Conservation (phyloP, 2,113 vertebrate genomes). For the zebrafish (Danio rerio) region DNA sequence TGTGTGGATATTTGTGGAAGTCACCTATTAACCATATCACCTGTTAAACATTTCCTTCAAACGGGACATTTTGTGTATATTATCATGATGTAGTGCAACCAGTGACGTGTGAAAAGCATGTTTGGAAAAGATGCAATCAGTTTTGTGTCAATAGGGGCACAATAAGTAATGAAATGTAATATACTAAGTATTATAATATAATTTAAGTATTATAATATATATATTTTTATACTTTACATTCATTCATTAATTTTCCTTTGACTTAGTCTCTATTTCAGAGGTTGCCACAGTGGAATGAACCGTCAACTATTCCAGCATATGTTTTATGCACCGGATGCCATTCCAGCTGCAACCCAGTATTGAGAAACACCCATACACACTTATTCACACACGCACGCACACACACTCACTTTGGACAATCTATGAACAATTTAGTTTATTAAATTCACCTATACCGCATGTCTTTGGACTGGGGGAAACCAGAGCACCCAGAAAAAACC, state of each 20-base stretch:
- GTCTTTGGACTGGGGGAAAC: too few relatives aligned
- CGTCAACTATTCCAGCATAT: not conserved
- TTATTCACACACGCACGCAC: too few relatives aligned
- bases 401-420: too few relatives aligned
- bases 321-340: not conserved
- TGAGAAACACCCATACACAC: not conserved
- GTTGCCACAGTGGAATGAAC: too few relatives aligned
- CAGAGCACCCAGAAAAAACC: too few relatives aligned
- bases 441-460: too few relatives aligned
- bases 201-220: not conserved
- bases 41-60: not conserved
- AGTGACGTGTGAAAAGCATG: not conserved
- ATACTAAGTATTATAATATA: not conserved
- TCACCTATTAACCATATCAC: conserved; percentile 32
- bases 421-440: too few relatives aligned
- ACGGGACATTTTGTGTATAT: not conserved
- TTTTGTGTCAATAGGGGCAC: not conserved
- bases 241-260: not conserved
- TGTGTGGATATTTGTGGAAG: not conserved
- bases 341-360: too few relatives aligned
- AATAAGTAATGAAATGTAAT: not conserved
- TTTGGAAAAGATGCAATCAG: not conserved
- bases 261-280: too few relatives aligned
- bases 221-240: not conserved
- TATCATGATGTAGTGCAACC: not conserved